Evolutionary conservation across 2,113 vertebrate species (phyloP), one percentile per base, ranked within the genome.

Genomic region (Lontra canadensis): DNA sequence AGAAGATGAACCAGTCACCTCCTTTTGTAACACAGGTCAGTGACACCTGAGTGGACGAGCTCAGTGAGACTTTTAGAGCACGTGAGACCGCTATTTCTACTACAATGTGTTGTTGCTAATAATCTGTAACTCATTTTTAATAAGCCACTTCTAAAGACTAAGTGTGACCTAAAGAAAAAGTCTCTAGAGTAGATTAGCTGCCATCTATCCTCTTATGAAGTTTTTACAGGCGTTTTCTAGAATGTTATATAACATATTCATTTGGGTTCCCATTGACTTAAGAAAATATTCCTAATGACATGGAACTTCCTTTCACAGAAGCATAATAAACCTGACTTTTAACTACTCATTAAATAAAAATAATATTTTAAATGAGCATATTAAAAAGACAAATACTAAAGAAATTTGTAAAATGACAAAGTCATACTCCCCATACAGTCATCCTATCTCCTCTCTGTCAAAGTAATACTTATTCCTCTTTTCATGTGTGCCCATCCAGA

Each of bases 301-400:
- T 7, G 36, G 31, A 89, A 63, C 31, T 71, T 65, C 47, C 69
- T 81, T 86, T 31, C 63, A 78, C 10, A 78, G 25, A 76, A 49
- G 23, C 63, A 34, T 23, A 57, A 74, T 25, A 81, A 78, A 92
- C 55, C 69, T 55, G 4, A 86, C 7, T 76, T 90, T 65, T 63
- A 88, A 88, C 11, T 49, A 3, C 59, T 90, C n/a, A 92, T 52
- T 85, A 95, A 94, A 49, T 67, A 79, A 94, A 78, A 89, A 93
- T 61, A 83, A 57, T 55, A 34, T 67, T 67, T 34, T 17, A 31
- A 23, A 52, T 44, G 10, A 36, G 71, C 8, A 71, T 55, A 36
- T 61, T 80, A 61, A 52, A 82, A 78, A 92, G n/a, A 31, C 13
- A 83, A 88, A 49, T 89, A 59, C 31, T 57, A 61, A 15, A 90